These are phyloP conservation scores for Sphaerophoria rueppellii DNA, from an alignment of 2,888 invertebrate genomes.

Conservation along the genomic window DNA sequence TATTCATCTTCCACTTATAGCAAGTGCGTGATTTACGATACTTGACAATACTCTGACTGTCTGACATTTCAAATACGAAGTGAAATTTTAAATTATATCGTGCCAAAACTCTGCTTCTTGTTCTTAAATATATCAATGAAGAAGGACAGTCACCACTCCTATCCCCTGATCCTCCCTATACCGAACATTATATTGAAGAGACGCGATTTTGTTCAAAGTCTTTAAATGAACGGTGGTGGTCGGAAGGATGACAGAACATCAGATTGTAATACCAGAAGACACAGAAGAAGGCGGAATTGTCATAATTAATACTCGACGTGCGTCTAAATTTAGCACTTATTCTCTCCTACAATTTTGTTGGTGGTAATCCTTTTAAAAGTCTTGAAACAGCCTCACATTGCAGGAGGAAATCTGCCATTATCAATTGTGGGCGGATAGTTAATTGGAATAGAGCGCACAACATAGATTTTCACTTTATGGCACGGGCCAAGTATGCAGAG, in stretches of 20 bases:
- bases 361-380: conserved; percentile 61
- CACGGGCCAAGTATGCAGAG: conserved; percentile 22
- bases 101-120: conserved; percentile 15
- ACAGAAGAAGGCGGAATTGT: conserved; percentile 65
- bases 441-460: conserved; percentile 72
- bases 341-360: conserved; percentile 58
- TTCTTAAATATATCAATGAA: conserved; percentile 23
- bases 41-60: conserved; percentile 51
- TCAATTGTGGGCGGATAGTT: conserved; percentile 73
- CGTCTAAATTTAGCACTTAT: conserved; percentile 68
- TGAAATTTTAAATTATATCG: conserved; percentile 62
- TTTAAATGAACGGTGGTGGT: conserved; percentile 48
- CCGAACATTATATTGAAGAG: conserved; percentile 46
- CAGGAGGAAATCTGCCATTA: conserved; percentile 66
- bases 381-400: conserved; percentile 18
- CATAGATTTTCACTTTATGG: conserved; percentile 73
- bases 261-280: conserved; percentile 70
- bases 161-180: background rate
- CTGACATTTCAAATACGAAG: conserved; percentile 66
- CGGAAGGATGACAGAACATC: conserved; percentile 66
- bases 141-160: background rate
- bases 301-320: conserved; percentile 71
- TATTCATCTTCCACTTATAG: conserved; percentile 28
- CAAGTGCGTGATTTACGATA: conserved; percentile 57
- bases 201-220: conserved; percentile 56